Evolutionary conservation across 2,888 invertebrate genomes (phyloP), one percentile per base, ranked within the genome.

Genomic region (Agrotis clavis): DNA sequence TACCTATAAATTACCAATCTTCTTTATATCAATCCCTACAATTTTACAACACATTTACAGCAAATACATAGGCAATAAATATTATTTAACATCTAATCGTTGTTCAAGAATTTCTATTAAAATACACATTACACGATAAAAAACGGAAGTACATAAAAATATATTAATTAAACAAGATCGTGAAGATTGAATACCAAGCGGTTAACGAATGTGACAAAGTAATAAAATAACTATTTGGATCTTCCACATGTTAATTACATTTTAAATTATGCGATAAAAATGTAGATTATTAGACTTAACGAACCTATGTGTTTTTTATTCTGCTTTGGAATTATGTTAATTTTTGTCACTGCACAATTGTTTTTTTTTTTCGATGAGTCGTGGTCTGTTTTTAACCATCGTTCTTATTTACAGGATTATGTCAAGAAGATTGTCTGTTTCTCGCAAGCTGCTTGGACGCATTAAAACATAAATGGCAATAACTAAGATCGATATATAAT

Each of bases 101-200:
- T 19, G 35, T 6, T 25, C 4, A 66, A 77, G 59, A 73, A 77
- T 4, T 25, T 30, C 48, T 16, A 56, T 72, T 14, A 47, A 71
- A 79, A 64, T 30, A 45, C 48, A 41, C 25, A 66, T 63, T 56
- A 66, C 21, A 51, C 14, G 13, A 57, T 21, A 67, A 71, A 25
- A 72, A 79, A 66, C 79, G 53, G 74, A 82, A 68, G 51, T 60
- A 60, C 25, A 66, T 81, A 79, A 81, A 81, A 81, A 60, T 50
- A 18, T 67, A 56, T 73, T 68, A 68, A 77, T 77, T 74, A 79
- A 75, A 67, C 57, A 54, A 71, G 62, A 82, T 68, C n/a, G 19
- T 68, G 53, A 51, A 62, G 74, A 83, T 78, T n/a, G 57, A 71
- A 73, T 73, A 65, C 51, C 63, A n/a, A 70, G 65, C 6, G 35